Evolutionary conservation across 1,140 invertebrate species (phyloP).

Genomic region (Coptotermes formosanus): DNA sequence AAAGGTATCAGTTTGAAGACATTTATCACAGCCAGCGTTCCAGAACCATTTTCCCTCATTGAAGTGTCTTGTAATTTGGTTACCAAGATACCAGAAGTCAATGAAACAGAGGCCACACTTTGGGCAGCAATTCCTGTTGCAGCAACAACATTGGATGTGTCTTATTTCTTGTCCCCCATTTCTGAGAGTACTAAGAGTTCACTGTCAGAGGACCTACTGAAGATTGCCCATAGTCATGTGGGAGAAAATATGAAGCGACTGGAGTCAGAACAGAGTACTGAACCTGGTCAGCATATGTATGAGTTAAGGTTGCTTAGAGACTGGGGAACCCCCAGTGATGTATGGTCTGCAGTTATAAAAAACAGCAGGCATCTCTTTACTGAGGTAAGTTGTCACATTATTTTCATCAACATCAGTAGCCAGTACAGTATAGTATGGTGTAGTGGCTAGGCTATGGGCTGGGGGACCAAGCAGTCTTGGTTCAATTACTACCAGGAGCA

Average conservation of each 20-base stretch:
- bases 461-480: too few relatives aligned
- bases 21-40: neutral
- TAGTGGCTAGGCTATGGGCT: too few relatives aligned
- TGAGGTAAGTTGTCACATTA: neutral
- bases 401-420: neutral
- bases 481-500: too few relatives aligned
- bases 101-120: neutral
- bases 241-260: neutral
- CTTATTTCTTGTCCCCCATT: neutral
- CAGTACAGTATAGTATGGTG: too few relatives aligned
- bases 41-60: neutral
- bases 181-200: neutral
- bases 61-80: neutral
- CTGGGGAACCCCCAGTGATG: neutral
- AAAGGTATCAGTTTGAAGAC: neutral
- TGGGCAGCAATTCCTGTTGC: constrained; percentile 6
- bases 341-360: neutral
- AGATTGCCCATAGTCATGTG: neutral
- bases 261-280: neutral
- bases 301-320: neutral
- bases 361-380: neutral
- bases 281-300: neutral
- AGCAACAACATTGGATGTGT: neutral
- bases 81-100: neutral
- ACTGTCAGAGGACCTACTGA: neutral